Percentiles rank a stretch among this genome's conserved stretches.
phyloP scores from a whole-genome alignment of 2,888 invertebrate genomes.

The Portevinia maculata region DNA sequence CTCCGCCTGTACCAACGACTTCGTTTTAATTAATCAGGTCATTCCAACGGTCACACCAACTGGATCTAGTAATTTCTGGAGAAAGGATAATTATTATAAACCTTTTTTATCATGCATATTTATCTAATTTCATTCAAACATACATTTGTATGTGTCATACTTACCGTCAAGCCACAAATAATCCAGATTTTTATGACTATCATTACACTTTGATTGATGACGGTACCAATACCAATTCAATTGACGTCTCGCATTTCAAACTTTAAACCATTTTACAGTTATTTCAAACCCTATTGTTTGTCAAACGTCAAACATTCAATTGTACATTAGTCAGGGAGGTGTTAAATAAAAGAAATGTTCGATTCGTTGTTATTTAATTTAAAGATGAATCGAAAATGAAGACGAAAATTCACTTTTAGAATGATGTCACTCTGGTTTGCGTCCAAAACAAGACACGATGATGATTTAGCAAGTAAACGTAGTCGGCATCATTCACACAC shows the following conservation, averaged over 20 bases:
- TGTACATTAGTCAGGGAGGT: constrained; percentile 49
- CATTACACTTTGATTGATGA: constrained; percentile 45
- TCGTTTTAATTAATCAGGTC: no score
- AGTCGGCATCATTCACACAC: constrained; percentile 64
- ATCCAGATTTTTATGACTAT: constrained; percentile 8
- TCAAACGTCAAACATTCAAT: background rate
- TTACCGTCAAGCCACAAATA: no score
- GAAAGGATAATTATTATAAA: no score
- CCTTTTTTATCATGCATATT: no score
- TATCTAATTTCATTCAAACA: no score
- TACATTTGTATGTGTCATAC: no score
- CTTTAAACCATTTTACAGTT: constrained; percentile 14
- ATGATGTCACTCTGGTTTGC: constrained; percentile 67
- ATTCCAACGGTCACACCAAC: no score
- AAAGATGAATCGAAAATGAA: constrained; percentile 69
- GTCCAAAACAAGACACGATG: constrained; percentile 14
- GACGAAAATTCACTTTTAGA: constrained; percentile 73
- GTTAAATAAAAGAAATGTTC: constrained; percentile 59
- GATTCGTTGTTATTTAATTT: constrained; percentile 75
- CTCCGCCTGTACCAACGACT: no score
- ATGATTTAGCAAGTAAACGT: constrained; percentile 62
- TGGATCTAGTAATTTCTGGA: no score
- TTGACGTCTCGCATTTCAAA: background rate
- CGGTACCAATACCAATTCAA: constrained; percentile 24
- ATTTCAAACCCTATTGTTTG: no score